Conservation (phyloP, 2,888 invertebrate species). For the Byasa hedistus region DNA sequence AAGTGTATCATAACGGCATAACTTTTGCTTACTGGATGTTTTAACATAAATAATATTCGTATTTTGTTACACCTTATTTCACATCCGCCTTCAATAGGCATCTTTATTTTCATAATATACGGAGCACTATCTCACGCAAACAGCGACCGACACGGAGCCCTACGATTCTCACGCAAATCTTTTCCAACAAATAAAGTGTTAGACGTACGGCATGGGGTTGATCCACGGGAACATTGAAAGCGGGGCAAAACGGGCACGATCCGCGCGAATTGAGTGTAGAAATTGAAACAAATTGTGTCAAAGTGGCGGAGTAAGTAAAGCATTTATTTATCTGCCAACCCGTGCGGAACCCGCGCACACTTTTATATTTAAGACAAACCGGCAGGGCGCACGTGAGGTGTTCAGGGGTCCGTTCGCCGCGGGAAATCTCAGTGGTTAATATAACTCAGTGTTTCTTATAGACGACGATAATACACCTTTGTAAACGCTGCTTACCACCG, state of each 20-base stretch:
- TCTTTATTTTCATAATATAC: slow-evolving; percentile 16
- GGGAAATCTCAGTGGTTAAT: background rate
- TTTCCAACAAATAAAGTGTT: slow-evolving; percentile 28
- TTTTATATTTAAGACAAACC: slow-evolving; percentile 24
- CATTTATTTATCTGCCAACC: slow-evolving; percentile 35
- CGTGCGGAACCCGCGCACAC: slow-evolving; percentile 30
- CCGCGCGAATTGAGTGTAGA: slow-evolving; percentile 40
- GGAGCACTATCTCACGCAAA: slow-evolving; percentile 15
- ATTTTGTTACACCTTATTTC: background rate
- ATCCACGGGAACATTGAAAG: slow-evolving; percentile 23
- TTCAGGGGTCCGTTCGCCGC: background rate
- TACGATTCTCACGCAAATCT: slow-evolving; percentile 30
- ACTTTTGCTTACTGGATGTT: background rate
- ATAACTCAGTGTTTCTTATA: background rate
- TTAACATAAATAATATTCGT: background rate
- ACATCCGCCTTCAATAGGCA: background rate
- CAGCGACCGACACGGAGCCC: slow-evolving; percentile 10
- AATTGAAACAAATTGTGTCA: slow-evolving; percentile 58
- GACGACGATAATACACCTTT: no score
- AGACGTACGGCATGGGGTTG: slow-evolving; percentile 25
- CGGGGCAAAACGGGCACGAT: slow-evolving; percentile 33
- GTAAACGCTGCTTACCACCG: no score
- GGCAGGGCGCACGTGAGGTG: slow-evolving; percentile 3
- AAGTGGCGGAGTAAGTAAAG: slow-evolving; percentile 41
- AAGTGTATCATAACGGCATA: no score